A percentile compares a stretch with the other conserved stretches of the same genome.
phyloP scores from a whole-genome alignment of 2,888 invertebrate genomes.

The Plebejus anna region DNA sequence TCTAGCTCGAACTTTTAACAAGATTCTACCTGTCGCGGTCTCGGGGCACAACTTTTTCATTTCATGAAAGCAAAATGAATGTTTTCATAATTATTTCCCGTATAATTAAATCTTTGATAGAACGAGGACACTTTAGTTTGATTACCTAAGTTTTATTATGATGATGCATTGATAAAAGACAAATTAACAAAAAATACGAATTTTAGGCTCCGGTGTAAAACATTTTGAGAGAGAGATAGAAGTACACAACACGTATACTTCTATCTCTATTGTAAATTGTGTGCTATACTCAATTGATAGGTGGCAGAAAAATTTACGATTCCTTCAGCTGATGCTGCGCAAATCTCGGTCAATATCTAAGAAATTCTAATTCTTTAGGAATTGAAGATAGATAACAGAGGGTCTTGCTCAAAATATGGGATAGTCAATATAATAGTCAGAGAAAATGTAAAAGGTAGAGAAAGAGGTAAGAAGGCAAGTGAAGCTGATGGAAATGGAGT shows the following conservation, averaged over 20 bases:
- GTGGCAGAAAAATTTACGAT: too few relatives aligned
- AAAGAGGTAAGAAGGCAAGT: neutral
- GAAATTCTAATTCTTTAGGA: too few relatives aligned
- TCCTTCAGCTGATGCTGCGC: too few relatives aligned
- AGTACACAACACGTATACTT: too few relatives aligned
- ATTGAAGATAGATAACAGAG: too few relatives aligned
- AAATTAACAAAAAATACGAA: neutral
- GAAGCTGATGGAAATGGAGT: neutral
- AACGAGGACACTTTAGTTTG: neutral
- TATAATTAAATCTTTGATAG: neutral
- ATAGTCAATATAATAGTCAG: neutral
- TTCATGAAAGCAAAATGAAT: conserved; percentile 18
- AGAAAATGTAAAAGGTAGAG: too few relatives aligned
- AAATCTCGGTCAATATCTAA: too few relatives aligned
- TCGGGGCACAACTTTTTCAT: conserved; percentile 7
- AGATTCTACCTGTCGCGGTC: conserved; percentile 26
- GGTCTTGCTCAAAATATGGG: too few relatives aligned
- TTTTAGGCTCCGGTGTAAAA: neutral
- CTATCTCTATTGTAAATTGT: too few relatives aligned
- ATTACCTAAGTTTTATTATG: neutral
- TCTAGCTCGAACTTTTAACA: conserved; percentile 27
- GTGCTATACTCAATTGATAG: too few relatives aligned
- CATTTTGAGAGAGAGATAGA: too few relatives aligned
- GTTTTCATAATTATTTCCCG: conserved; percentile 9
- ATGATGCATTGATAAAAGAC: too few relatives aligned